phyloP scores from a whole-genome alignment of 2,888 invertebrate species.

The Romanomermis culicivorax region DNA sequence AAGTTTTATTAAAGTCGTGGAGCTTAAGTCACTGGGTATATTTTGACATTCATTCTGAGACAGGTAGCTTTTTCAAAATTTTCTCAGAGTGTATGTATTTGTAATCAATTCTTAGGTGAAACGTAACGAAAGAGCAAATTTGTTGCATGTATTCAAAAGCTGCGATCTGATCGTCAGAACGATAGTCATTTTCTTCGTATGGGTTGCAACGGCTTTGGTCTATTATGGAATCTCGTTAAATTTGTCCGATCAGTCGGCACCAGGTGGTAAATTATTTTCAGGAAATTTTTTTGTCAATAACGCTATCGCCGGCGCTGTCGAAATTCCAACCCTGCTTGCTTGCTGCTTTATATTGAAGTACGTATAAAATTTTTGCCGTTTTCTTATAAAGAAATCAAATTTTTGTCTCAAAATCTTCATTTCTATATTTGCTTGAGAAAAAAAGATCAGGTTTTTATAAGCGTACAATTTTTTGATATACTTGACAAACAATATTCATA shows the following conservation, averaged over 20 bases:
- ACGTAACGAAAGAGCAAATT: constrained; percentile 19
- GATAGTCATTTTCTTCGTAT: constrained; percentile 5
- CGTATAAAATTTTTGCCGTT: neutral
- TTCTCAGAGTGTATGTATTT: too few relatives aligned
- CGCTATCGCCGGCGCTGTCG: constrained; percentile 20
- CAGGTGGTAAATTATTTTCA: constrained; percentile 6
- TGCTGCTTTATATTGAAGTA: constrained; percentile 23
- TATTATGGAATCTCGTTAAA: constrained; percentile 28
- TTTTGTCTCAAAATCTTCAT: too few relatives aligned
- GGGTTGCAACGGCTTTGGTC: constrained; percentile 26
- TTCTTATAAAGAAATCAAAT: too few relatives aligned
- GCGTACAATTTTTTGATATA: too few relatives aligned
- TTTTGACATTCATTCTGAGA: too few relatives aligned
- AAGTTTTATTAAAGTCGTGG: too few relatives aligned
- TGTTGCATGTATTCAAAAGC: constrained; percentile 20
- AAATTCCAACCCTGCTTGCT: constrained; percentile 23
- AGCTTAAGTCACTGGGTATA: too few relatives aligned
- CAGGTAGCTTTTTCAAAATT: too few relatives aligned
- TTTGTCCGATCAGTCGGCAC: constrained; percentile 20
- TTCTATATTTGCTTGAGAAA: too few relatives aligned
- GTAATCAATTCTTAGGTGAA: too few relatives aligned
- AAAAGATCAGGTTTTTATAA: too few relatives aligned
- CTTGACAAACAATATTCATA: too few relatives aligned
- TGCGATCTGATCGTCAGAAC: constrained; percentile 19
- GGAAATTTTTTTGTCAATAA: constrained; percentile 26